phyloP scores from a whole-genome alignment of 2,888 invertebrate species.

The Plusia festucae region DNA sequence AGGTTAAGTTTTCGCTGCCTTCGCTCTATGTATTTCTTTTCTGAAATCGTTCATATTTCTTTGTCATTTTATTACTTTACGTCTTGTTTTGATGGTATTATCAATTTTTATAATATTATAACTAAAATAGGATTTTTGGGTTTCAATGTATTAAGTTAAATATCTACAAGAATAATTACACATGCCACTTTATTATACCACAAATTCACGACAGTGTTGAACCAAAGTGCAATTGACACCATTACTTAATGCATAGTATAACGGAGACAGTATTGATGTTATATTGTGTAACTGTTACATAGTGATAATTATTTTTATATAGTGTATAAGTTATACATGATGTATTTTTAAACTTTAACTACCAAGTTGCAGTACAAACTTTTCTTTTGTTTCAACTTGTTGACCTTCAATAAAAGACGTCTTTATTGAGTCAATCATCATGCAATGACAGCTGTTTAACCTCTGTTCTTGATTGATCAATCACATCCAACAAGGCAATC shows the following conservation, averaged over 20 bases:
- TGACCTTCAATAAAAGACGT: neutral
- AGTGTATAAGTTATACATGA: constrained; percentile 17
- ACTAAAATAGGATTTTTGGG: neutral
- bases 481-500: neutral
- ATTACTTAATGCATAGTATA: constrained; percentile 14
- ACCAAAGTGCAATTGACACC: constrained; percentile 26
- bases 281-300: constrained; percentile 16
- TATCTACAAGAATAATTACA: neutral
- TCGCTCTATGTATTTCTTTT: constrained; percentile 26
- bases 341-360: constrained; percentile 18
- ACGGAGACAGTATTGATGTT: constrained; percentile 12
- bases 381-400: neutral
- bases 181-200: constrained; percentile 3
- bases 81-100: constrained; percentile 11
- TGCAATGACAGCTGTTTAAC: neutral
- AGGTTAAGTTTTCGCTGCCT: constrained; percentile 24
- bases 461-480: neutral
- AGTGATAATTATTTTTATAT: neutral
- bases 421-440: neutral
- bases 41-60: constrained; percentile 20
- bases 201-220: constrained; percentile 8
- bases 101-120: neutral
- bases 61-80: constrained; percentile 26
- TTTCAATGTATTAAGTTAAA: constrained; percentile 1
- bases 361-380: neutral